Evolutionary conservation across 2,797 vertebrate species (phyloP), one percentile per base, ranked within the genome.

Genomic region (Liparis tanakae): DNA sequence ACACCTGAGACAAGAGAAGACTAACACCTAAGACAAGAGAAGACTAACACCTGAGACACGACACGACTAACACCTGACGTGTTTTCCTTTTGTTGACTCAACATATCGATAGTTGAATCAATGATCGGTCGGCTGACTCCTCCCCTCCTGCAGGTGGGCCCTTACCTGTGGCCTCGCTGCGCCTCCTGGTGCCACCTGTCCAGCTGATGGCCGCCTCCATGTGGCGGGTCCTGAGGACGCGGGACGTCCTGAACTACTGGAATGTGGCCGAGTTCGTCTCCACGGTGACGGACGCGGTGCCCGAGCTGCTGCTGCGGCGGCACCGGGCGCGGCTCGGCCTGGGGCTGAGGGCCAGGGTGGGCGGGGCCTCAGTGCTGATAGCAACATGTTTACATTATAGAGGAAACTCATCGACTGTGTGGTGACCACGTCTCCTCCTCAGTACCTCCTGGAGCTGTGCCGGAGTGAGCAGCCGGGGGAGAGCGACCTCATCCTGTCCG

Each of bases 331-430:
- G 95, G 3, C 93, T 97, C 7, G 91, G 91, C 54, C 81, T 96
- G 80, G 95, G 95, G 17, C 84, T 97, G 57, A 91, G 94, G 80
- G 95, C 95, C 37, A 94, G 93, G 92, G 96, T 96, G 72, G 67
- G 80, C 4, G 39, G 1, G 30, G 20, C 7, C 57, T 43, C 5
- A 48, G 1, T 9, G 14, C n/a, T 15, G 13, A n/a, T 15, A 15
- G 17, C 30, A 0, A 6, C 30, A n/a, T 50, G 18, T 54, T 5
- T 46, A 8, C 39, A 39, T 43, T 10, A 15, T 20, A 41, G 9
- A 50, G 4, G 0, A 2, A 33, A 1, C 10, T 43, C 18, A 66
- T 34, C 15, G 57, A 37, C 13, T 67, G 1, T 25, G 15, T 48
- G 53, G 41, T 36, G 7, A 64, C 39, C 0, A 54, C 5, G 50